Base-by-base conservation (phyloP, 2,113 vertebrate species). In the Lamprotornis superbus region DNA sequence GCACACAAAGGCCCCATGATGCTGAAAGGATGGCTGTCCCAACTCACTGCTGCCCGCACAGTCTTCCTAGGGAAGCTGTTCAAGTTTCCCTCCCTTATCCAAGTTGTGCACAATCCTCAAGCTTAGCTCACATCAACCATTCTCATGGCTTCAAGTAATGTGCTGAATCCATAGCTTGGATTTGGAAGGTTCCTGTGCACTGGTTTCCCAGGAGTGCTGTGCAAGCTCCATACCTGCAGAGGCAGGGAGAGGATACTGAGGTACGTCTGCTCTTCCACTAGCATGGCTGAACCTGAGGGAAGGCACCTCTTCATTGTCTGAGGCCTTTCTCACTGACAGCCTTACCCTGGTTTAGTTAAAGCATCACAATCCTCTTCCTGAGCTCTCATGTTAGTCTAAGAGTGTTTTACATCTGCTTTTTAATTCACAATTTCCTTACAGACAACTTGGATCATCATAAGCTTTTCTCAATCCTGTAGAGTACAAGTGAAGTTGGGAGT, bases 371-470 rank as follows among this genome's bases (percentile, higher is more conserved):
- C 55, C 55, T 75, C 63, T 80, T 37, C 20, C 47, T 40, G 60
- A 89, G 71, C 50, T 81, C 47, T 63, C 52, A 63, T 78, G 59
- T 74, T 87, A 74, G 55, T 89, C 30, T 86, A 52, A 86, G 94
- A 93, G 42, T 86, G 55, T 68, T 78, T 94, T 90, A 92, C 42
- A 56, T 65, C 75, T 95, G 56, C 47, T 94, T 96, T 93, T 95
- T 83, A 94, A 67, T 93, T 96, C 33, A 39, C 88, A 55, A 91
- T 91, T 97, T 94, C 68, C 85, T 86, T 93, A 77, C 59, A 81
- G 76, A 86, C 44, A 89, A 79, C 81, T 73, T 91, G 78, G 55
- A 89, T 94, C 75, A 77, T 93, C 64, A 46, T 70, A 88, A 94
- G 68, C 71, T 81, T 71, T 81, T 93, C 81, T 64, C 40, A 91